Evolutionary conservation across 2,113 vertebrate species (phyloP).

Genomic region (Psittacus erithacus): DNA sequence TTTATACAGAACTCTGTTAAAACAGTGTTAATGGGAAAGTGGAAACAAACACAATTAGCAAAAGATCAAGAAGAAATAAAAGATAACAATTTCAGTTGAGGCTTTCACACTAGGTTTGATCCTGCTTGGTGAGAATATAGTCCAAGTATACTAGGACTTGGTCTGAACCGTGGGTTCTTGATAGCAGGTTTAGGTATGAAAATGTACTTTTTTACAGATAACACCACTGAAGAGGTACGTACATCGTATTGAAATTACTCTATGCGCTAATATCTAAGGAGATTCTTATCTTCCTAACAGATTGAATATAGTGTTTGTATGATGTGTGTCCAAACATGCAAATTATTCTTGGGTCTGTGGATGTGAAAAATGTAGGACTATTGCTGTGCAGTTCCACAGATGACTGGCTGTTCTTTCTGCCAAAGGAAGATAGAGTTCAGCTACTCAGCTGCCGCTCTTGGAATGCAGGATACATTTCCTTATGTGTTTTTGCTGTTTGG

Average conservation of each 20-base stretch:
- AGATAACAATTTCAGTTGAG: neutral
- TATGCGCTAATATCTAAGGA: neutral
- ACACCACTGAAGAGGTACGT: neutral
- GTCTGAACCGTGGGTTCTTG: neutral
- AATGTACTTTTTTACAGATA: neutral
- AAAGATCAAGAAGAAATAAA: neutral
- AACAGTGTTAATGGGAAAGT: neutral
- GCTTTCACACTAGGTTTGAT: neutral
- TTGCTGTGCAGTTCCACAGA: neutral
- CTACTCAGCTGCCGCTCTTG: neutral
- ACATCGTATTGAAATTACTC: neutral
- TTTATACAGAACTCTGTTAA: neutral
- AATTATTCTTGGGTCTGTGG: neutral
- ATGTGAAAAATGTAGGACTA: neutral
- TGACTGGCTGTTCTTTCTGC: neutral
- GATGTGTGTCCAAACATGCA: neutral
- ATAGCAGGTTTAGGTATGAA: neutral
- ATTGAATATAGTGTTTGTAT: neutral
- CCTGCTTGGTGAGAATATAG: neutral
- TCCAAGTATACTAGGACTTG: neutral
- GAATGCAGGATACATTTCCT: neutral
- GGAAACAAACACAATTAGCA: neutral
- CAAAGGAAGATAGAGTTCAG: neutral
- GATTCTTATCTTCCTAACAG: neutral
- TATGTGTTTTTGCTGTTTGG: neutral